Evolutionary conservation across 2,888 invertebrate genomes (phyloP).

Genomic region (Rhodophaea formosa): DNA sequence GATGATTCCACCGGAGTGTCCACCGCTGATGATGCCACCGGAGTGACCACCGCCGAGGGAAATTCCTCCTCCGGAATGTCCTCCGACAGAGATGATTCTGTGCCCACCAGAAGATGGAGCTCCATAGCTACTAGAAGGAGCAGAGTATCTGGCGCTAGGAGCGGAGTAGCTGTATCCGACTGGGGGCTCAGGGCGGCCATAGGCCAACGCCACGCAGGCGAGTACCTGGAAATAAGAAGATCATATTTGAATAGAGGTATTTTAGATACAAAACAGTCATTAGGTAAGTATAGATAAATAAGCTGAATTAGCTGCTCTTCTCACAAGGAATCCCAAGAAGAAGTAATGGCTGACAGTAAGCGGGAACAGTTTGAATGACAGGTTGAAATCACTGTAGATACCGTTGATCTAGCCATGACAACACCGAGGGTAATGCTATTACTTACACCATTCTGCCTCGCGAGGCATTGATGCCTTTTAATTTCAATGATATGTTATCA

Average conservation of each 20-base stretch:
- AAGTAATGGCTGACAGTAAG: neutral
- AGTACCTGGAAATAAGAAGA: constrained; percentile 61
- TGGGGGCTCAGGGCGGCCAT: constrained; percentile 75
- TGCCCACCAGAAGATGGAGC: constrained; percentile 49
- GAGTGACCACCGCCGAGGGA: constrained; percentile 40
- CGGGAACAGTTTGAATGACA: neutral
- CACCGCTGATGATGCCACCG: constrained; percentile 37
- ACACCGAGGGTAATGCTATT: neutral
- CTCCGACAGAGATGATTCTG: constrained; percentile 47
- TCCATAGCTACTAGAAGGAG: constrained; percentile 52
- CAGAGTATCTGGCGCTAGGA: constrained; percentile 51
- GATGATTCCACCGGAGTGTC: constrained; percentile 28
- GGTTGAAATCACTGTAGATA: neutral
- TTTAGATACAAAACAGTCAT: neutral
- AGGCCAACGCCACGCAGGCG: constrained; percentile 73
- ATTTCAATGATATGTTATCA: constrained; percentile 1
- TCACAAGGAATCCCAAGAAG: neutral
- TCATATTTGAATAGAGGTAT: constrained; percentile 11
- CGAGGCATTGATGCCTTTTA: neutral
- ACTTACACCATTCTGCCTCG: neutral
- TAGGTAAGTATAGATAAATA: neutral
- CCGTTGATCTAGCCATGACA: neutral
- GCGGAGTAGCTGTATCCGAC: constrained; percentile 75
- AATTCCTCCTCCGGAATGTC: constrained; percentile 50
- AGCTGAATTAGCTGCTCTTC: too few species aligned